Conservation (phyloP, 2,113 vertebrate species). For the Epinephelus lanceolatus region DNA sequence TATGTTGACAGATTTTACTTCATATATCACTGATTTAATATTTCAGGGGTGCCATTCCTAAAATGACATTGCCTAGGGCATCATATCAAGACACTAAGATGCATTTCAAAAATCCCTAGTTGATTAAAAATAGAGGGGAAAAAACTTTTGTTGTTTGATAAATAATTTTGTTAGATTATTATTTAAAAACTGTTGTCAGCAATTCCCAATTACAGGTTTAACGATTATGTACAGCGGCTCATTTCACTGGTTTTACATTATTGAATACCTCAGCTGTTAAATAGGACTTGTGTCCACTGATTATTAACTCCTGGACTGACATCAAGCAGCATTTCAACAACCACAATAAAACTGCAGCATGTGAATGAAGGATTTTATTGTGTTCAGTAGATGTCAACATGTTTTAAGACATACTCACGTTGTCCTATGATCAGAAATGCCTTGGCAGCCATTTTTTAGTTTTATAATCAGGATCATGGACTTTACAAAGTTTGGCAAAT, state of each 20-base stretch:
- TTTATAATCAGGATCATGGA: neutral
- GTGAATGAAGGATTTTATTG: neutral
- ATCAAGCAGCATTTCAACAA: conserved; percentile 29
- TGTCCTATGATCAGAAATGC: neutral
- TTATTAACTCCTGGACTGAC: conserved; percentile 18
- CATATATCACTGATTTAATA: neutral
- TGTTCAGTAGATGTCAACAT: neutral
- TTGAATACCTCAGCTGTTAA: conserved; percentile 73
- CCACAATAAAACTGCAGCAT: conserved; percentile 15
- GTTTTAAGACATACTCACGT: neutral
- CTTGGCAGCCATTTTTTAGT: neutral
- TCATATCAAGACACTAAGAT: neutral
- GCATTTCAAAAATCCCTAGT: neutral
- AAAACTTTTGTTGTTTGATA: neutral
- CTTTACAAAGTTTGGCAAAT: neutral
- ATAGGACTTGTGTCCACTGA: conserved; percentile 11
- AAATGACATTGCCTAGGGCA: neutral
- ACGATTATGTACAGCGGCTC: conserved; percentile 1
- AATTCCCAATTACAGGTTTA: neutral
- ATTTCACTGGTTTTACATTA: conserved; percentile 34
- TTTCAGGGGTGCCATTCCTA: conserved; percentile 43
- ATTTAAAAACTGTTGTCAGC: conserved; percentile 7
- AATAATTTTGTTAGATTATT: conserved; percentile 1
- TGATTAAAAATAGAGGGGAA: neutral
- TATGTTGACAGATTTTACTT: neutral